phyloP scores from a whole-genome alignment of 2,888 invertebrate genomes.

The Sinopyrophorus schimmeli region DNA sequence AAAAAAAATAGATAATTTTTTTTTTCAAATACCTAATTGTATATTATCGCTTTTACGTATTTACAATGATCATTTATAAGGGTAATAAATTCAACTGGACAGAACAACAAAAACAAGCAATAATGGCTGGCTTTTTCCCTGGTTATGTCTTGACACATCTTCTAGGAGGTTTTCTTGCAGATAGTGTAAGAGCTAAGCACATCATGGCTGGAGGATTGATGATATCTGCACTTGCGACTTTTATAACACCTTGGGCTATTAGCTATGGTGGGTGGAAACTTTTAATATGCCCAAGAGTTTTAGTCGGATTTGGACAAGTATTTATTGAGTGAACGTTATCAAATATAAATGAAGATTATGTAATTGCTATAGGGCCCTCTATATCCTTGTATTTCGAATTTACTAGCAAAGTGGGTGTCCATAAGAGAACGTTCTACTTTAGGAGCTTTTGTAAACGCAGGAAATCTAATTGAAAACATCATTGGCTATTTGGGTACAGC shows the following conservation, averaged over 20 bases:
- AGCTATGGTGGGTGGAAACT: constrained; percentile 64
- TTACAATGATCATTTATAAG: too few relatives aligned
- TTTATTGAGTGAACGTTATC: too few relatives aligned
- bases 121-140: constrained; percentile 79
- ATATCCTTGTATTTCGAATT: constrained; percentile 63
- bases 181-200: constrained; percentile 80
- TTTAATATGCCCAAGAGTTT: constrained; percentile 69
- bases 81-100: too few relatives aligned
- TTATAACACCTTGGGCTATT: constrained; percentile 75
- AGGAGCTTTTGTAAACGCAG: constrained; percentile 64
- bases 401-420: constrained; percentile 64
- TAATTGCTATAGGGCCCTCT: constrained; percentile 64
- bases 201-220: constrained; percentile 75
- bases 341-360: too few relatives aligned
- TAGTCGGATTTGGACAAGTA: constrained; percentile 63
- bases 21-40: too few relatives aligned
- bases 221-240: constrained; percentile 74
- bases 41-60: too few relatives aligned
- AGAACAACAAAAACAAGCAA: constrained; percentile 69
- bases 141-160: constrained; percentile 80
- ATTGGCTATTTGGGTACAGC: constrained; percentile 20
- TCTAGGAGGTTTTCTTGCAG: constrained; percentile 76
- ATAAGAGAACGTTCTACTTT: constrained; percentile 61
- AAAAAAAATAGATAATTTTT: too few relatives aligned
- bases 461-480: constrained; percentile 58